phyloP scores from a whole-genome alignment of 2,888 invertebrate species.

The Gymnoscelis rufifasciata region DNA sequence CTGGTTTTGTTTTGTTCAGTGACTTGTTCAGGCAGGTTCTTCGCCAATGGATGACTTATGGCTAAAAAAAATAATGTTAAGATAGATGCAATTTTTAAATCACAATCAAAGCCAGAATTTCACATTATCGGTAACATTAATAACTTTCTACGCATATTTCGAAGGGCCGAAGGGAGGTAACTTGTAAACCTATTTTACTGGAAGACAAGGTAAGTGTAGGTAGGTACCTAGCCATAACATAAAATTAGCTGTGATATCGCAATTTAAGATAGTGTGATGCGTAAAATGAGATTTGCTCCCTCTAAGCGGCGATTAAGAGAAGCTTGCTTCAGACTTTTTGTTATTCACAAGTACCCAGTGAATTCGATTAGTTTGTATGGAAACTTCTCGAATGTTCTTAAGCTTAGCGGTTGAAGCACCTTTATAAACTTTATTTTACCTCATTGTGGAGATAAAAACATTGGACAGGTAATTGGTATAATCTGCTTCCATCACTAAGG shows the following conservation, averaged over 20 bases:
- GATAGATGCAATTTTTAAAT: no score
- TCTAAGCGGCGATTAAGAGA: constrained; percentile 23
- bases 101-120: no score
- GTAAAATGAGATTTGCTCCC: constrained; percentile 26
- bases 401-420: constrained; percentile 17
- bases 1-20: no score
- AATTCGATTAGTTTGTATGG: constrained; percentile 19
- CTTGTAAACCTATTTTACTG: no score
- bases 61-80: no score
- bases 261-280: constrained; percentile 27
- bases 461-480: constrained; percentile 1
- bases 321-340: constrained; percentile 19
- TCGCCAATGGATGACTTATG: no score
- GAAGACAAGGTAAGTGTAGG: no score
- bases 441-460: constrained; percentile 7
- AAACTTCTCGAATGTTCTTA: constrained; percentile 9
- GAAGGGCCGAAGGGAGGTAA: no score
- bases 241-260: constrained; percentile 11
- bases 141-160: no score
- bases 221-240: no score
- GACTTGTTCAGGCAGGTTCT: no score
- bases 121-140: no score
- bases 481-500: neutral
- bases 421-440: constrained; percentile 18
- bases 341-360: constrained; percentile 20